Conservation (phyloP, 2,888 invertebrate species). For the Orthosia gothica region DNA sequence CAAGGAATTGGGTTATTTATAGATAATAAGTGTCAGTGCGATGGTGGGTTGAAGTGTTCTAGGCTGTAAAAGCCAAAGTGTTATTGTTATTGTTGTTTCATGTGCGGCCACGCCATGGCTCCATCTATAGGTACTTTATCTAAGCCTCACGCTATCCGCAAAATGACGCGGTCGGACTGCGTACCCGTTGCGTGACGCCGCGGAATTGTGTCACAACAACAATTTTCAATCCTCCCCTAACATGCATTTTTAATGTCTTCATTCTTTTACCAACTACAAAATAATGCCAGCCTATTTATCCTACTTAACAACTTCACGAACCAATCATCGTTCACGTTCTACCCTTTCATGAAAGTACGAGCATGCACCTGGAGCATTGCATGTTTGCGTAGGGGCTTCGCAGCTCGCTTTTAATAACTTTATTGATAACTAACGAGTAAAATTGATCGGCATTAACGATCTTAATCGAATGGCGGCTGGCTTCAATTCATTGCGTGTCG, state of each 20-base stretch:
- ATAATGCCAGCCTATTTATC: constrained; percentile 43
- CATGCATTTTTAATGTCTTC: constrained; percentile 57
- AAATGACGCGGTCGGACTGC: constrained; percentile 37
- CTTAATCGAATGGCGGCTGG: constrained; percentile 88
- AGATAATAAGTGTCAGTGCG: no score
- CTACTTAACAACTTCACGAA: constrained; percentile 57
- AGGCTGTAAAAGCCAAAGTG: no score
- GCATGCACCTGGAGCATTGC: constrained; percentile 70
- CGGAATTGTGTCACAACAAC: constrained; percentile 43
- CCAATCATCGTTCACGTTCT: constrained; percentile 42
- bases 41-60: no score
- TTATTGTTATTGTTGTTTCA: no score
- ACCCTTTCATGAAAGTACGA: constrained; percentile 55
- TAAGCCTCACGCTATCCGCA: constrained; percentile 50
- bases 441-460: constrained; percentile 89
- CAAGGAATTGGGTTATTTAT: no score
- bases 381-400: constrained; percentile 72
- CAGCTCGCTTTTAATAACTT: constrained; percentile 82
- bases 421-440: constrained; percentile 87
- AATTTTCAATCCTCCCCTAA: constrained; percentile 48
- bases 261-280: constrained; percentile 49
- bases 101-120: no score
- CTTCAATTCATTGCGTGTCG: constrained; percentile 88
- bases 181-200: constrained; percentile 45
- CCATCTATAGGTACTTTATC: no score